Conservation (phyloP, 2,888 invertebrate species). For the Lordiphosa fenestrarum region DNA sequence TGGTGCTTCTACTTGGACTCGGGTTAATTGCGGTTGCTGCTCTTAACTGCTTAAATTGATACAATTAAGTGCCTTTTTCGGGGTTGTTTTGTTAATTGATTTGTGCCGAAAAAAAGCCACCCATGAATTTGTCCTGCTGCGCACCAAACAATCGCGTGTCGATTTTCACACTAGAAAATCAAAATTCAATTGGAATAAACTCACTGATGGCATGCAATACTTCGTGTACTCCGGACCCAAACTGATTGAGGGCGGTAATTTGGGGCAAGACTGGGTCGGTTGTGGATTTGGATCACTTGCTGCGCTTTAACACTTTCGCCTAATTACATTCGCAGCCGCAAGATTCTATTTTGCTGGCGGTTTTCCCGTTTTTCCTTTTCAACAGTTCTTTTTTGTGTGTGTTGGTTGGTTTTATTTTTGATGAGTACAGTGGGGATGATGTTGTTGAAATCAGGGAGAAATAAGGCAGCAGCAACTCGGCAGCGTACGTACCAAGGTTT, state of each 20-base stretch:
- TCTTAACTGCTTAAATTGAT: conserved; percentile 64
- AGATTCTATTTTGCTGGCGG: not conserved
- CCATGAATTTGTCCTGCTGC: conserved; percentile 41
- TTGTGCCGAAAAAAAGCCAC: conserved; percentile 28
- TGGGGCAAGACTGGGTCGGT: not conserved
- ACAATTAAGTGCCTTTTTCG: conserved; percentile 67
- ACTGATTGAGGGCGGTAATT: conserved; percentile 4
- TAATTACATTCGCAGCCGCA: conserved; percentile 13
- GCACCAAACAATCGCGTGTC: conserved; percentile 24
- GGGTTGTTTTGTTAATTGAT: conserved; percentile 64
- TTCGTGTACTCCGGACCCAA: not conserved
- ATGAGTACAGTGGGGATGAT: no score
- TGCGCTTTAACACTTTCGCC: conserved; percentile 3
- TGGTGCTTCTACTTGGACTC: conserved; percentile 5
- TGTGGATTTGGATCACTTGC: not conserved
- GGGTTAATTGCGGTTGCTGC: conserved; percentile 10
- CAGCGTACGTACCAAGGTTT: no score
- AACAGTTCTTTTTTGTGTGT: no score
- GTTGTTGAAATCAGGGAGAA: no score
- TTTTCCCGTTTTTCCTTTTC: not conserved
- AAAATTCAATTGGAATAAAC: conserved; percentile 52
- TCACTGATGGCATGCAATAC: conserved; percentile 41
- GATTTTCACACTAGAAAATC: conserved; percentile 51
- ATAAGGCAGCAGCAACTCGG: no score
- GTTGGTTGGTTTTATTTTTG: no score